Conservation (phyloP, 2,113 vertebrate species). For the Ascaphus truei region DNA sequence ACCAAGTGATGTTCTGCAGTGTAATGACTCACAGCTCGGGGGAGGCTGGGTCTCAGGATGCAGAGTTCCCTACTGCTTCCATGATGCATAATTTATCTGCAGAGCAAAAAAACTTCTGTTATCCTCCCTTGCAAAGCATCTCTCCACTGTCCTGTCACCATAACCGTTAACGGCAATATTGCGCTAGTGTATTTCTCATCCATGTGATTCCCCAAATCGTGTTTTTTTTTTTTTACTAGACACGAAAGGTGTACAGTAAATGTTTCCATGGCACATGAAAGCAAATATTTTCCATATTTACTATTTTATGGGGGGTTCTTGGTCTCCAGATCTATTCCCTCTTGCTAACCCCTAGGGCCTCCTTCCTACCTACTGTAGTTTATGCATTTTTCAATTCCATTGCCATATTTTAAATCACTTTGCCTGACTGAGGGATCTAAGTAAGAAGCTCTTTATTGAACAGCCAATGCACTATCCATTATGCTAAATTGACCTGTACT, state of each 20-base stretch:
- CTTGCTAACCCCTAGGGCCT: neutral
- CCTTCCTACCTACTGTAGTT: too few species aligned
- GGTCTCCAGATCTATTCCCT: neutral
- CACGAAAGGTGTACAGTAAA: too few species aligned
- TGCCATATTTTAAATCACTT: neutral
- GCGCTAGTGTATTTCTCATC: neutral
- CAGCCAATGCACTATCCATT: too few species aligned
- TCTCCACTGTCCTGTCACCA: neutral
- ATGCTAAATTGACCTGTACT: too few species aligned
- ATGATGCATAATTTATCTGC: conserved; percentile 11
- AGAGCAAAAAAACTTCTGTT: neutral
- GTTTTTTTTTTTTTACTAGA: neutral
- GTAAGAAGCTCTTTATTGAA: neutral
- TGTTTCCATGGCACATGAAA: neutral
- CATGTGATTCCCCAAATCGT: neutral
- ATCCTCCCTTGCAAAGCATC: neutral
- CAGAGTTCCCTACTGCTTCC: neutral
- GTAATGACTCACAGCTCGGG: neutral
- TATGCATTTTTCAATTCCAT: neutral
- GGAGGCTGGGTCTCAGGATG: neutral
- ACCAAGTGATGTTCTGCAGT: neutral
- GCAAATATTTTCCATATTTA: conserved; percentile 9
- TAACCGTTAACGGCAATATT: neutral
- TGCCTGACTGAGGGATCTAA: neutral
- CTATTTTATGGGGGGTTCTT: neutral